phyloP scores from a whole-genome alignment of 2,888 invertebrate species.

The Cabera pusaria region DNA sequence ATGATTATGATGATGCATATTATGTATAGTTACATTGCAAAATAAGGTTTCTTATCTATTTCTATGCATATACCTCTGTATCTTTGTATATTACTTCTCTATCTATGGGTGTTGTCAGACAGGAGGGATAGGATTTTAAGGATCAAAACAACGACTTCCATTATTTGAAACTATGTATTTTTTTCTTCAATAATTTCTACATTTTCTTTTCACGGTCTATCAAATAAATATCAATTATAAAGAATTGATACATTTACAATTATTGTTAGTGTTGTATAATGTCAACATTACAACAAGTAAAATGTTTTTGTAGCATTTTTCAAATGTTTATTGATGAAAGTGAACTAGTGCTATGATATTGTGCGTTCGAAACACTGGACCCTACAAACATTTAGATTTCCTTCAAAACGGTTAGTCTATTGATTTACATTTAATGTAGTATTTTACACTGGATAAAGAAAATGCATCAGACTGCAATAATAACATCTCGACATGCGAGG shows the following conservation, averaged over 20 bases:
- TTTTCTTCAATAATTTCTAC: slow-evolving; percentile 77
- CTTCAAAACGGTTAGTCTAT: slow-evolving; percentile 77
- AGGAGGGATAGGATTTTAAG: slow-evolving; percentile 26
- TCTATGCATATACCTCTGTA: slow-evolving; percentile 8
- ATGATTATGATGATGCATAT: slow-evolving; percentile 7
- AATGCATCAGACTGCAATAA: slow-evolving; percentile 63
- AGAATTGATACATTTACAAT: slow-evolving; percentile 77
- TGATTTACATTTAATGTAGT: slow-evolving; percentile 75
- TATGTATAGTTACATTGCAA: slow-evolving; percentile 20
- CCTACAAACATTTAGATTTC: slow-evolving; percentile 82
- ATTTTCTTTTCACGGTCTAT: slow-evolving; percentile 77
- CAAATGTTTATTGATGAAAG: slow-evolving; percentile 70
- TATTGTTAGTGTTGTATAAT: slow-evolving; percentile 75
- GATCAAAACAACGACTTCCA: slow-evolving; percentile 59
- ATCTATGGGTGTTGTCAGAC: slow-evolving; percentile 4
- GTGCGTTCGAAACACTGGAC: slow-evolving; percentile 83
- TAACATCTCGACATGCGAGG: slow-evolving; percentile 59
- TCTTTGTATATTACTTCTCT: slow-evolving; percentile 1
- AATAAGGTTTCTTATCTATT: too few relatives aligned
- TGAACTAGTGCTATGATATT: slow-evolving; percentile 81
- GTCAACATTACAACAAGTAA: slow-evolving; percentile 75
- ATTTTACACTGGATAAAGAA: slow-evolving; percentile 77
- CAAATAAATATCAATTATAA: slow-evolving; percentile 81
- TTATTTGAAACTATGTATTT: slow-evolving; percentile 81
- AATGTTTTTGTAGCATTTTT: slow-evolving; percentile 69